These are phyloP conservation scores for Odontothrips loti DNA, from an alignment of 2,888 invertebrate species.

Conservation along the genomic window DNA sequence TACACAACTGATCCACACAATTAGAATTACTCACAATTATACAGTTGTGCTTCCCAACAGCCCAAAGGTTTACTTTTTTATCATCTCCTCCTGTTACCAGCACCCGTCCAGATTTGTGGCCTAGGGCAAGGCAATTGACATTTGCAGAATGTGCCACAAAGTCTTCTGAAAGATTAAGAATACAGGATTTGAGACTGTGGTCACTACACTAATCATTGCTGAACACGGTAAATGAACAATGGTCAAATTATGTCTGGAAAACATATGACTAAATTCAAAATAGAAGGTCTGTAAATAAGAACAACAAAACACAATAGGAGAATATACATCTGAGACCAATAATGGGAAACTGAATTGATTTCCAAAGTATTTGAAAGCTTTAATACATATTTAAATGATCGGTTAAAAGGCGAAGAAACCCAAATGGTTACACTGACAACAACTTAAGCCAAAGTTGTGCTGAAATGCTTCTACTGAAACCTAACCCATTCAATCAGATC, in stretches of 20 bases:
- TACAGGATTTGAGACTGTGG: constrained; percentile 30
- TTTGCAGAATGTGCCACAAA: constrained; percentile 82
- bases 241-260: background rate
- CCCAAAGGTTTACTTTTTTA: constrained; percentile 96
- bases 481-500: too few relatives aligned
- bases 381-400: too few relatives aligned
- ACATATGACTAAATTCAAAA: constrained; percentile 24
- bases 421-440: too few relatives aligned
- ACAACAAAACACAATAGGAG: background rate
- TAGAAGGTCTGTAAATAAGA: background rate
- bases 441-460: too few relatives aligned
- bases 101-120: constrained; percentile 86
- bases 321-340: background rate
- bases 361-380: too few relatives aligned
- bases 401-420: too few relatives aligned
- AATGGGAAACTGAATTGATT: background rate
- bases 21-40: constrained; percentile 69
- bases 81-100: constrained; percentile 94
- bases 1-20: constrained; percentile 30
- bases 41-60: constrained; percentile 89
- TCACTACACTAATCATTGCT: constrained; percentile 32
- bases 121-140: constrained; percentile 83
- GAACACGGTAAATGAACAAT: constrained; percentile 33
- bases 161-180: constrained; percentile 62
- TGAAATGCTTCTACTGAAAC: too few relatives aligned